Percentiles rank a stretch among this genome's conserved stretches.
Conservation (phyloP, 2,113 vertebrate species). For the Carettochelys insculpta region DNA sequence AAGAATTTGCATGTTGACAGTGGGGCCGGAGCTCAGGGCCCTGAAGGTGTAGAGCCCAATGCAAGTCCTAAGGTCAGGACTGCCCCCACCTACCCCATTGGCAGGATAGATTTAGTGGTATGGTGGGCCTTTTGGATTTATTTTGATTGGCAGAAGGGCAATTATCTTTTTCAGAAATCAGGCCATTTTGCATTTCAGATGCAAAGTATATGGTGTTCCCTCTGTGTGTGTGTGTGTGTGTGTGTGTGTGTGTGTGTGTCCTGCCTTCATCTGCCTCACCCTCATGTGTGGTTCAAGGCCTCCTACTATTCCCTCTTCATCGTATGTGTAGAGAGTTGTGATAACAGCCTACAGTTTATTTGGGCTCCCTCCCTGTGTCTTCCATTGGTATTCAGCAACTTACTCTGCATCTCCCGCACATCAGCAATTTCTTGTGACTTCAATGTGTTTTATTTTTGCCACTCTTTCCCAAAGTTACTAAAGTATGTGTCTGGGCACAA, state of each 20-base stretch:
- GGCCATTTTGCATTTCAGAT: not conserved
- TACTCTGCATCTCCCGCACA: not conserved
- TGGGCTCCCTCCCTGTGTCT: not conserved
- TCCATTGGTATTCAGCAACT: not conserved
- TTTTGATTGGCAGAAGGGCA: not conserved
- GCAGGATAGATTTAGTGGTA: not conserved
- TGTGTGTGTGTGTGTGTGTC: no score
- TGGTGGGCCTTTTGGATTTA: not conserved
- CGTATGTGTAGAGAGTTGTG: not conserved
- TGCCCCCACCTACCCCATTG: not conserved
- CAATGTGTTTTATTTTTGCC: not conserved
- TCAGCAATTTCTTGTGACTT: not conserved
- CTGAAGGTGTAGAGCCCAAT: no score
- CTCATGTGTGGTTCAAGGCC: not conserved
- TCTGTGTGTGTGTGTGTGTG: not conserved
- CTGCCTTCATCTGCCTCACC: not conserved
- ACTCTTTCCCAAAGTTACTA: slow-evolving; percentile 11
- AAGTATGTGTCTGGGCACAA: not conserved
- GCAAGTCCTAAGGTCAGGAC: no score
- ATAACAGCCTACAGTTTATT: not conserved
- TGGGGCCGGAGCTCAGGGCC: no score
- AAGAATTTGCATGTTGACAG: no score
- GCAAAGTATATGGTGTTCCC: not conserved
- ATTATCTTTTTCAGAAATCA: not conserved
- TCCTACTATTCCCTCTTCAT: not conserved